Percentiles rank a stretch among this genome's conserved stretches.
phyloP scores from a whole-genome alignment of 2,797 vertebrate species.

The Pachyuromys duprasi region DNA sequence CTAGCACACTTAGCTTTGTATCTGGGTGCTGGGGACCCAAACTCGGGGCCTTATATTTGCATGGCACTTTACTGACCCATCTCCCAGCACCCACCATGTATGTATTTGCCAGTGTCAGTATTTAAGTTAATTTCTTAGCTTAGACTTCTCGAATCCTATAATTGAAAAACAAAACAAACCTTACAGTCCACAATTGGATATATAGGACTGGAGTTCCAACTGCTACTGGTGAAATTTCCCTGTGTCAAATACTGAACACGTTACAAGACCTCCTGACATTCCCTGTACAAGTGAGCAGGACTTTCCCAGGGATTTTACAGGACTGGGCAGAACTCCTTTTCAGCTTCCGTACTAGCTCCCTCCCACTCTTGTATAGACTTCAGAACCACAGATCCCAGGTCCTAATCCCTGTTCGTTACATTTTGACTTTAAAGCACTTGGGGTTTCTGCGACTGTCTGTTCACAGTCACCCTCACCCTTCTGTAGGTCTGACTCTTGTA shows the following conservation, averaged over 20 bases:
- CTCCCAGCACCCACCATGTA: background rate
- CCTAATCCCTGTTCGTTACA: background rate
- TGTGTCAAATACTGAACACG: background rate
- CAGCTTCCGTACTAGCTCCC: background rate
- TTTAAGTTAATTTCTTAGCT: constrained; percentile 35
- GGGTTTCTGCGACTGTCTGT: background rate
- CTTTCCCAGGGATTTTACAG: background rate
- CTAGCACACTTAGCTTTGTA: background rate
- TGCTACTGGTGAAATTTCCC: background rate
- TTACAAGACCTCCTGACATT: background rate
- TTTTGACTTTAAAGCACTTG: background rate
- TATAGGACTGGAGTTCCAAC: background rate
- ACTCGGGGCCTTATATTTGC: background rate
- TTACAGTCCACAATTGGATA: background rate
- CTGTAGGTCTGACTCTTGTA: background rate
- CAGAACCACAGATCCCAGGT: background rate
- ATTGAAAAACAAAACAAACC: constrained; percentile 19
- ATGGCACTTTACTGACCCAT: background rate
- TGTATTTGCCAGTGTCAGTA: background rate
- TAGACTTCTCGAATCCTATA: background rate
- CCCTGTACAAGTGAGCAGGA: background rate
- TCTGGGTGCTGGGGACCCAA: background rate
- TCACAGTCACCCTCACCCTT: background rate
- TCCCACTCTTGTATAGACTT: background rate
- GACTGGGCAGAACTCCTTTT: background rate